A percentile compares a stretch with the other conserved stretches of the same genome.
Conservation (phyloP, 1,140 invertebrate genomes). For the Ladona fulva region DNA sequence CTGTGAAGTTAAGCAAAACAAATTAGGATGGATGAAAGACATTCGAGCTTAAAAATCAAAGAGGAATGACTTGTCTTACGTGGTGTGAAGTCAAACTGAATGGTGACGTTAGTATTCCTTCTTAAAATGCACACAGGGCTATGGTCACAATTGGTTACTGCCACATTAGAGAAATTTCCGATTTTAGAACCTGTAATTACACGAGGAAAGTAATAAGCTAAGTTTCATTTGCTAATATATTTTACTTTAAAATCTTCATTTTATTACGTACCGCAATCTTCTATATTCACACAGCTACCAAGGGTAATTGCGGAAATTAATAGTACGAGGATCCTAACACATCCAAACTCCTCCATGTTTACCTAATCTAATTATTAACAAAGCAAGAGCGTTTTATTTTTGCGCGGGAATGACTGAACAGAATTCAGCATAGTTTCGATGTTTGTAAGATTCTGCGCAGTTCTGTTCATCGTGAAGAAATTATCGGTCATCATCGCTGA, state of each 20-base stretch:
- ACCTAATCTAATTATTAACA: background rate
- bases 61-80: conserved; percentile 35
- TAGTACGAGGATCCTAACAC: background rate
- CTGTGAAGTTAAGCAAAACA: conserved; percentile 33
- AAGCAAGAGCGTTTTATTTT: too few species aligned
- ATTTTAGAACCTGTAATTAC: conserved; percentile 45
- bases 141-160: conserved; percentile 44
- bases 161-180: conserved; percentile 43
- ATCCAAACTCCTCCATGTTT: background rate
- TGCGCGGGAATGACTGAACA: too few species aligned
- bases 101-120: conserved; percentile 48
- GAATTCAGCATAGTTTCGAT: too few species aligned
- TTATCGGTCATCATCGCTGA: too few species aligned
- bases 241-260: background rate
- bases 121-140: conserved; percentile 47
- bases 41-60: background rate
- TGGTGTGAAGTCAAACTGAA: conserved; percentile 47
- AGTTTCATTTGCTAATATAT: background rate
- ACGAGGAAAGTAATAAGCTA: background rate
- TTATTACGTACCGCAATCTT: background rate
- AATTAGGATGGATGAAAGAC: background rate
- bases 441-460: too few species aligned
- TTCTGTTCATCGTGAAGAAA: too few species aligned
- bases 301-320: background rate
- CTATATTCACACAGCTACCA: background rate